A percentile compares a stretch with the other conserved stretches of the same genome.
These are phyloP conservation scores for Cololabis saira DNA, from an alignment of 2,113 vertebrate genomes.

Conservation along the genomic window DNA sequence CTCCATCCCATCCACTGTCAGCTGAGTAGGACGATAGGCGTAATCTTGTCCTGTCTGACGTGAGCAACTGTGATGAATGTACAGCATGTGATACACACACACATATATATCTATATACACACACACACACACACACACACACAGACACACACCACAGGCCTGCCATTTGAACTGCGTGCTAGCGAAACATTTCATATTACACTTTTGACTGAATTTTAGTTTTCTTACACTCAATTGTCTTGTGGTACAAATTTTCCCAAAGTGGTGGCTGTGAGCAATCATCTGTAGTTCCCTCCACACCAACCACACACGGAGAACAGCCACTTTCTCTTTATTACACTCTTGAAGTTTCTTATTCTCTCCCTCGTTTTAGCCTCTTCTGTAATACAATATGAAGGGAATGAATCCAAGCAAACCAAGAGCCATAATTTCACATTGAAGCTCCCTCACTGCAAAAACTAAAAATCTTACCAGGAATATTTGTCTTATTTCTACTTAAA, in stretches of 20 bases:
- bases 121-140: conserved; percentile 9
- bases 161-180: neutral
- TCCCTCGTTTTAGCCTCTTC: too few species aligned
- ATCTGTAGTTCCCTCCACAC: conserved; percentile 42
- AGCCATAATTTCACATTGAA: conserved; percentile 23
- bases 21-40: conserved; percentile 42
- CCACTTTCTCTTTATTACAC: conserved; percentile 2
- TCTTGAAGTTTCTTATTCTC: neutral
- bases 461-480: too few species aligned
- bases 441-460: too few species aligned
- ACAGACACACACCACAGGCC: neutral
- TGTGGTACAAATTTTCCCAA: conserved; percentile 33
- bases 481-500: too few species aligned
- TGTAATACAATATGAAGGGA: conserved; percentile 53
- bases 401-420: conserved; percentile 23
- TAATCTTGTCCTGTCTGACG: conserved; percentile 34
- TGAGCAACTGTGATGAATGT: neutral
- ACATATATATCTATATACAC: too few species aligned
- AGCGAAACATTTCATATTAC: neutral
- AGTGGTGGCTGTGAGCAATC: conserved; percentile 62
- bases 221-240: conserved; percentile 40
- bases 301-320: conserved; percentile 16
- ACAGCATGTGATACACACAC: conserved; percentile 16
- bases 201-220: conserved; percentile 28
- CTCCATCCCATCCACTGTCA: conserved; percentile 20